Conservation (phyloP, 2,113 vertebrate species). For the Tympanuchus pallidicinctus region DNA sequence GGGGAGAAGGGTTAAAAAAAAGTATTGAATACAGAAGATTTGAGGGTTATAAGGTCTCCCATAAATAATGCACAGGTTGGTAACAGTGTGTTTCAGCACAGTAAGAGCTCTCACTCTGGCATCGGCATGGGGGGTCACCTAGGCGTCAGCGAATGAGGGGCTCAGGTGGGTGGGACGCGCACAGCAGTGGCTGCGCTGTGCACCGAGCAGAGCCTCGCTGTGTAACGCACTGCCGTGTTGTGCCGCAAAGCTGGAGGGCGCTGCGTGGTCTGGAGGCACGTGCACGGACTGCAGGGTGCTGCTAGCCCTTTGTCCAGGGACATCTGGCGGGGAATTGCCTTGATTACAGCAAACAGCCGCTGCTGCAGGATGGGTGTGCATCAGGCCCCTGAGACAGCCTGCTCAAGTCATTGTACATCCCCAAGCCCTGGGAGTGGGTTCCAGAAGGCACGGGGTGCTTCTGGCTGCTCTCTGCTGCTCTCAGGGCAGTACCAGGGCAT, state of each 20-base stretch:
- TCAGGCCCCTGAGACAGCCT: background rate
- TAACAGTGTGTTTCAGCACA: background rate
- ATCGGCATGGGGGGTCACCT: background rate
- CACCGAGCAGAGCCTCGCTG: background rate
- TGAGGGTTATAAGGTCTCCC: background rate
- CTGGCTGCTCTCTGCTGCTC: background rate
- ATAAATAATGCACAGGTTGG: conserved; percentile 27
- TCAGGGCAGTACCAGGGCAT: fast-evolving
- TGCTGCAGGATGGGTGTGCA: fast-evolving
- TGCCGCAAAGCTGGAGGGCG: background rate
- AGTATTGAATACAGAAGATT: background rate
- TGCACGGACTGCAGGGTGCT: background rate
- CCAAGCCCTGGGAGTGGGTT: background rate
- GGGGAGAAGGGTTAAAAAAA: conserved; percentile 29
- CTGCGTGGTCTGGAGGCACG: fast-evolving
- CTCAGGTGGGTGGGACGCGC: background rate
- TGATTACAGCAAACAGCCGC: background rate
- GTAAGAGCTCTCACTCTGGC: background rate
- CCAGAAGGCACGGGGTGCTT: background rate
- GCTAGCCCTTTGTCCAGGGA: background rate
- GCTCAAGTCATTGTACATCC: fast-evolving
- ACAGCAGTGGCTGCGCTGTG: background rate
- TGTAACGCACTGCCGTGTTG: background rate
- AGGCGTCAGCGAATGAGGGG: no score
- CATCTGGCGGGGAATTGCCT: background rate